Base-by-base conservation (phyloP, 1,140 invertebrate species). In the Tetramorium alpestre region DNA sequence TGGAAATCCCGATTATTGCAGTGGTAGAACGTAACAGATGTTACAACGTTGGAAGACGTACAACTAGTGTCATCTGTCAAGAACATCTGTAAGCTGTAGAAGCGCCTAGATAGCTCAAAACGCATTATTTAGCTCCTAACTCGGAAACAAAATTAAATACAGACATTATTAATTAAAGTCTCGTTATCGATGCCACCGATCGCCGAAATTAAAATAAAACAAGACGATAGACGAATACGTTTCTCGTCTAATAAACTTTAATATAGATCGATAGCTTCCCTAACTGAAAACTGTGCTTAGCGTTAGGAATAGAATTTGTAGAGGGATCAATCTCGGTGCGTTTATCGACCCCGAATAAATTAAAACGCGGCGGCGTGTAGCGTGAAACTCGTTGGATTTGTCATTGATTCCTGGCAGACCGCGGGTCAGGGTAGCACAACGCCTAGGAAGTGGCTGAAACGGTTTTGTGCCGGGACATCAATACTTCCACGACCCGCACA, bases 321-420 rank as follows among this genome's bases (percentile, higher is more conserved):
- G 8, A 28, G 18, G 18, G 13, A 10, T 56, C 51, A 58, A 49
- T 82, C 33, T 33, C 51, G 6, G 13, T 22, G 54, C 49, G 47
- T 4, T 5, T 38, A 89, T 90, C 89, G 89, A 90, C 47, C 84
- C 78, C 51, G 82, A 33, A n/a, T 67, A 73, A 86, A 90, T 91
- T 88, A 86, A 91, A 91, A 77, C 28, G 62, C 69, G 49, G 28
- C 49, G 28, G 41, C 11, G 18, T 69, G 69, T 38, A 73, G 75
- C n/a, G 73, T 13, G 75, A 33, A 54, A 18, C 62, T 47, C 85
- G 89, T 87, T 88, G 91, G 92, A 92, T 92, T 94, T 94, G 93
- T 94, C 93, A 94, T 94, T 94, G 93, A 94, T 94, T 94, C 92
- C 89, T 85, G 86, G 91, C 89, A 90, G 91, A 87, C 87, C 51